Evolutionary conservation across 2,797 vertebrate species (phyloP).

Genomic region (Phalloptychus januarius): DNA sequence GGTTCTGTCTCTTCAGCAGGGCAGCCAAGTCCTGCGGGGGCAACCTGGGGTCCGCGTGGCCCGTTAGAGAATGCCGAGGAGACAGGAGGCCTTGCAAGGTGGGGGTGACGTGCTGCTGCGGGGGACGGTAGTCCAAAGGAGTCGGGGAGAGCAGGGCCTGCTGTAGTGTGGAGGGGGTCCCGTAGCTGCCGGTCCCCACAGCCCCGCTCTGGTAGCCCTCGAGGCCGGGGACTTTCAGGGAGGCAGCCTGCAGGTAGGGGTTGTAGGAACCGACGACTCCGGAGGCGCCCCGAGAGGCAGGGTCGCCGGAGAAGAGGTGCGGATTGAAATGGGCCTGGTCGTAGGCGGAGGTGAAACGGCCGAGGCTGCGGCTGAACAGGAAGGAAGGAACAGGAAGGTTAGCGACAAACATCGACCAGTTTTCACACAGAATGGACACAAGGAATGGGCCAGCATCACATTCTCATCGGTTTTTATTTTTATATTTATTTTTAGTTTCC

Average conservation of each 20-base stretch:
- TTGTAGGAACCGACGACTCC: constrained; percentile 79
- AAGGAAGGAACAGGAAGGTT: constrained; percentile 28
- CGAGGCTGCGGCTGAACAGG: constrained; percentile 83
- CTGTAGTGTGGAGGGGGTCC: constrained; percentile 90
- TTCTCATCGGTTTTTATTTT: neutral
- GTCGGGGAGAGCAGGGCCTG: constrained; percentile 96
- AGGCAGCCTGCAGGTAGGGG: constrained; percentile 85
- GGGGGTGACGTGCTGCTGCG: constrained; percentile 90
- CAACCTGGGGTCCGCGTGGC: constrained; percentile 90
- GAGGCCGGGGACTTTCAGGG: constrained; percentile 89
- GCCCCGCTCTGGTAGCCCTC: constrained; percentile 86
- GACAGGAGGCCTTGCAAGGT: constrained; percentile 96
- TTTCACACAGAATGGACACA: neutral
- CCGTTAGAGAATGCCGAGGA: constrained; percentile 94
- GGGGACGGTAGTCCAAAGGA: constrained; percentile 91
- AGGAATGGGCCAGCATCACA: neutral
- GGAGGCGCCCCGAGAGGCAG: constrained; percentile 71
- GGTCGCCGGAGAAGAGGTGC: constrained; percentile 87
- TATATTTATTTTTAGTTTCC: too few relatives aligned
- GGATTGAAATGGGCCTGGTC: constrained; percentile 93
- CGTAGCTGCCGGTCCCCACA: constrained; percentile 77
- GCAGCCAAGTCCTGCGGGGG: constrained; percentile 91
- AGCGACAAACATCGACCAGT: neutral
- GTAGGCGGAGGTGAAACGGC: constrained; percentile 88
- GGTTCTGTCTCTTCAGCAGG: constrained; percentile 89